Conservation (phyloP, 2,888 invertebrate genomes). For the Ceriagrion tenellum region DNA sequence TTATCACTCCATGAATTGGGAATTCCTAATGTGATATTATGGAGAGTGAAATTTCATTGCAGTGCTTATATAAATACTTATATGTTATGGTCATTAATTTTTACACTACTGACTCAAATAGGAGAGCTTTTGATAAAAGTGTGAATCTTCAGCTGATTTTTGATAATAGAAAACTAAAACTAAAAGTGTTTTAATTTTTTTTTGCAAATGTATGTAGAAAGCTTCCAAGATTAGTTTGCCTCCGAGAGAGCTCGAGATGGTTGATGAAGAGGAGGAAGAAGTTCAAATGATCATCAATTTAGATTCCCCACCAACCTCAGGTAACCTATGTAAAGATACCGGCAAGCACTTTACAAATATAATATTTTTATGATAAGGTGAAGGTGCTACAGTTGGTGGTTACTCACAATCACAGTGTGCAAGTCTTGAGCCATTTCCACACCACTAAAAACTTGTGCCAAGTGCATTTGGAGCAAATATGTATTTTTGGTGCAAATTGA, state of each 20-base stretch:
- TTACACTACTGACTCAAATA: too few species aligned
- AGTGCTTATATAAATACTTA: too few species aligned
- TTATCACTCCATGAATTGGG: too few species aligned
- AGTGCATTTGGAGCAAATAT: not conserved
- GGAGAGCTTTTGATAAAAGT: too few species aligned
- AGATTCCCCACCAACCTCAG: not conserved
- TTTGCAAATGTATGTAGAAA: not conserved
- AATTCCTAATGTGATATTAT: too few species aligned
- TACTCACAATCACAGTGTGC: too few species aligned
- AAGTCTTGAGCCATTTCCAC: not conserved
- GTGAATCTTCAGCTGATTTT: too few species aligned
- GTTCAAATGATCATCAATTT: not conserved
- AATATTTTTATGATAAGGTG: not conserved
- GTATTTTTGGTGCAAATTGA: not conserved
- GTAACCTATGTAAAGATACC: not conserved
- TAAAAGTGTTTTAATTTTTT: not conserved
- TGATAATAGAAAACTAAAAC: not conserved
- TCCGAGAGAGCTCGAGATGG: not conserved
- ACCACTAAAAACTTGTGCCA: not conserved
- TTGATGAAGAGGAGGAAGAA: constrained; percentile 48
- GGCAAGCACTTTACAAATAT: not conserved
- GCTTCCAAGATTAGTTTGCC: not conserved
- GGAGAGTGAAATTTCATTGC: too few species aligned
- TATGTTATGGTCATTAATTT: too few species aligned
- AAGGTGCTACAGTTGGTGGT: too few species aligned